phyloP scores from a whole-genome alignment of 2,888 invertebrate genomes.

The Pachycephus smyrnensis region DNA sequence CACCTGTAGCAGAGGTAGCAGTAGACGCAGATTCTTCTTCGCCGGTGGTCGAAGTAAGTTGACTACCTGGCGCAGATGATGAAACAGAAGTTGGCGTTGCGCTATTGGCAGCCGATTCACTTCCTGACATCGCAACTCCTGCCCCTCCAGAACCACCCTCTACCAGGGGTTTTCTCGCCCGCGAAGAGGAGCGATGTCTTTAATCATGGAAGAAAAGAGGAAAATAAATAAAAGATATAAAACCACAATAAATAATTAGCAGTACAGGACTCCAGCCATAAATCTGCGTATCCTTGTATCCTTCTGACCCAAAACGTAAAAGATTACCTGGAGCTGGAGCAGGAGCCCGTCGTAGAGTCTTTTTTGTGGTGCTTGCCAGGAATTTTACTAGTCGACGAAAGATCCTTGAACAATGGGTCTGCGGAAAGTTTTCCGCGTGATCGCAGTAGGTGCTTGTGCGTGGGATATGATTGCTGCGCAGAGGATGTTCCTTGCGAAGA shows the following conservation, averaged over 20 bases:
- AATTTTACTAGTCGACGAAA: constrained; percentile 46
- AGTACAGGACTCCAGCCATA: neutral
- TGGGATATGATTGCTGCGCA: constrained; percentile 66
- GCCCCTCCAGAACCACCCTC: constrained; percentile 69
- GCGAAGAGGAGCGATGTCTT: constrained; percentile 68
- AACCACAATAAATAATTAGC: neutral
- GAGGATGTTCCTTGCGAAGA: constrained; percentile 65
- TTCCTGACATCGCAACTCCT: constrained; percentile 56
- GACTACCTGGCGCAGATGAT: constrained; percentile 53
- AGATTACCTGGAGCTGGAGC: constrained; percentile 73
- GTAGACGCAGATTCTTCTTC: constrained; percentile 58
- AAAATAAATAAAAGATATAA: neutral
- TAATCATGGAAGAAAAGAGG: neutral
- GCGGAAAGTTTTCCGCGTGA: constrained; percentile 58
- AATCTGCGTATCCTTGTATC: neutral
- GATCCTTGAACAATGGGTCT: constrained; percentile 55
- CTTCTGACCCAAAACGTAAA: neutral
- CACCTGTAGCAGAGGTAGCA: constrained; percentile 56
- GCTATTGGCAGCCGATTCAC: constrained; percentile 57
- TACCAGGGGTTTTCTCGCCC: constrained; percentile 64
- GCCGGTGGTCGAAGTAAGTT: constrained; percentile 54
- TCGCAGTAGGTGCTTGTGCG: constrained; percentile 62
- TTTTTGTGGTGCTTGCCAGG: constrained; percentile 62
- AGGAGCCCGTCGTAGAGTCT: constrained; percentile 72
- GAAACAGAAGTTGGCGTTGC: constrained; percentile 55